phyloP scores from a whole-genome alignment of 2,113 vertebrate species.

The Poeciliopsis prolifica region DNA sequence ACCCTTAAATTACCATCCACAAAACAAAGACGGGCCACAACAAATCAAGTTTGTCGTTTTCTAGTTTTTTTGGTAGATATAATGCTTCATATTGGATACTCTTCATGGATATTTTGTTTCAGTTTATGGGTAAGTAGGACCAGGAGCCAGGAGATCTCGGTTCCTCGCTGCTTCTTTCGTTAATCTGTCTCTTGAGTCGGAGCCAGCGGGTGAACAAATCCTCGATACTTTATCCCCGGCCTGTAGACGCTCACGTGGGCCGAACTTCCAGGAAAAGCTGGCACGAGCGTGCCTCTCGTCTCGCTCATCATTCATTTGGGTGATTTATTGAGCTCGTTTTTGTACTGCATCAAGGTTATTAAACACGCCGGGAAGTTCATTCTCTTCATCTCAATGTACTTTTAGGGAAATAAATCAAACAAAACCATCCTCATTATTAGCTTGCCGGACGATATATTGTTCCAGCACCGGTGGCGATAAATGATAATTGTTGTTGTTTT shows the following conservation, averaged over 20 bases:
- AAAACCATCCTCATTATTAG: neutral
- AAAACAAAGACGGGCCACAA: constrained; percentile 4
- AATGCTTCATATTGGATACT: no score
- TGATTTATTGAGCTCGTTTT: constrained; percentile 15
- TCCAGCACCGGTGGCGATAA: no score
- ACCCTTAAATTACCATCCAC: constrained; percentile 17
- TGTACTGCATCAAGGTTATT: constrained; percentile 13
- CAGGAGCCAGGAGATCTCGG: neutral
- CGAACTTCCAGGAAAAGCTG: constrained; percentile 18
- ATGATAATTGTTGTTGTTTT: no score
- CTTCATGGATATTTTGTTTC: neutral
- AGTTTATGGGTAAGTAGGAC: no score
- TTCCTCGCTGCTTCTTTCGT: constrained; percentile 3
- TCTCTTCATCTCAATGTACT: constrained; percentile 10
- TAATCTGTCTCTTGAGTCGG: constrained; percentile 14
- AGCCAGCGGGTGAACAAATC: constrained; percentile 25
- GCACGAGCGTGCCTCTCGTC: constrained; percentile 6
- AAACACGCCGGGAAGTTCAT: constrained; percentile 16
- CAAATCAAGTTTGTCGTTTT: constrained; percentile 3
- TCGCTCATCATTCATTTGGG: constrained; percentile 16
- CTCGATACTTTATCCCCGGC: constrained; percentile 12
- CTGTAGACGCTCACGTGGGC: neutral
- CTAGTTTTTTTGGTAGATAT: neutral
- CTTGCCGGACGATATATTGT: no score
- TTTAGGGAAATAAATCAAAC: constrained; percentile 22